These are phyloP conservation scores for Sporophila hypoxantha DNA, from an alignment of 2,113 vertebrate species.

Conservation along the genomic window DNA sequence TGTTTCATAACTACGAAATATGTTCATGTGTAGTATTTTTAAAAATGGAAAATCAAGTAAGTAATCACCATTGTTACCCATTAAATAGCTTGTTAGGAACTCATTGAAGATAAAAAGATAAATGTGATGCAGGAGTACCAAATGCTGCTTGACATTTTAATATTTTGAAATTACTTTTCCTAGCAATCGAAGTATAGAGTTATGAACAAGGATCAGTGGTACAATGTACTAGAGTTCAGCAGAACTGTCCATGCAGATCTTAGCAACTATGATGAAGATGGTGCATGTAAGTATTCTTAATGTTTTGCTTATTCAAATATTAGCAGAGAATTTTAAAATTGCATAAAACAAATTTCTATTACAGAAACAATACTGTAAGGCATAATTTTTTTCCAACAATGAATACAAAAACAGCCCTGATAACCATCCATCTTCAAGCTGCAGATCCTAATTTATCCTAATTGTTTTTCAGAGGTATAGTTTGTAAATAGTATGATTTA, in stretches of 20 bases:
- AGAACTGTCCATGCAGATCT: slow-evolving; percentile 91
- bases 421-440: background rate
- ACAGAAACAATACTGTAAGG: background rate
- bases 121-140: background rate
- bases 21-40: background rate
- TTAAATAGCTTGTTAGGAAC: background rate
- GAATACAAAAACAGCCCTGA: background rate
- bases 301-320: background rate
- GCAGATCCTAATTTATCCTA: background rate
- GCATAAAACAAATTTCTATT: background rate
- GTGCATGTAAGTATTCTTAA: slow-evolving; percentile 85
- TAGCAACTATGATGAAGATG: slow-evolving; percentile 97
- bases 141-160: background rate
- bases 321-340: background rate
- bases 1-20: background rate
- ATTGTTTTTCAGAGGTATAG: background rate
- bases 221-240: slow-evolving; percentile 96
- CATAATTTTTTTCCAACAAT: background rate
- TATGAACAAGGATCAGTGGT: slow-evolving; percentile 98
- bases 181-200: slow-evolving; percentile 96
- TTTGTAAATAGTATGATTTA: background rate
- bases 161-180: slow-evolving; percentile 37
- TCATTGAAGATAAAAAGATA: background rate
- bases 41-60: background rate
- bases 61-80: background rate